Conservation (phyloP, 2,888 invertebrate species). For the Lottia scabra region DNA sequence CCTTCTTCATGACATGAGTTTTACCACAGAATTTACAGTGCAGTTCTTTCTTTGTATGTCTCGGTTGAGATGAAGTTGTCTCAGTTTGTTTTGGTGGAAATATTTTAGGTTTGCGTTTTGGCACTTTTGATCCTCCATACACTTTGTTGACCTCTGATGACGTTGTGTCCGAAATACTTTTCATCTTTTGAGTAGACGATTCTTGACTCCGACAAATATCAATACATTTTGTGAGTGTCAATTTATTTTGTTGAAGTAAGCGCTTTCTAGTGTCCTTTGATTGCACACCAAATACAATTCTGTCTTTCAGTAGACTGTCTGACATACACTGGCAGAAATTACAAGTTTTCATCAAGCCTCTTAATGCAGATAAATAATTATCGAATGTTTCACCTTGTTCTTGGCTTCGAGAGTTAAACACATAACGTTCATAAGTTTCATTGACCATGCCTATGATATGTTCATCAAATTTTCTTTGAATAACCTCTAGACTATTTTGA, state of each 20-base stretch:
- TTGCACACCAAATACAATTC: slow-evolving; percentile 15
- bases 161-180: slow-evolving; percentile 5
- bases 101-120: background rate
- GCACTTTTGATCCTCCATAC: background rate
- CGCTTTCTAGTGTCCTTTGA: slow-evolving; percentile 7
- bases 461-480: background rate
- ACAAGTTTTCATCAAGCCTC: slow-evolving; percentile 25
- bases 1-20: slow-evolving; percentile 27
- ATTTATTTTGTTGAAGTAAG: slow-evolving; percentile 13
- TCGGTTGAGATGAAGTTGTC: background rate
- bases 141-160: background rate
- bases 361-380: slow-evolving; percentile 16
- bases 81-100: no score
- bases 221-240: slow-evolving; percentile 21
- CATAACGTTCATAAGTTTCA: background rate
- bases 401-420: background rate
- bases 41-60: slow-evolving; percentile 3
- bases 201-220: slow-evolving; percentile 17
- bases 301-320: slow-evolving; percentile 25
- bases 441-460: background rate
- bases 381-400: background rate
- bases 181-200: slow-evolving; percentile 8
- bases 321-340: slow-evolving; percentile 28
- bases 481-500: background rate
- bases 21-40: slow-evolving; percentile 32